Base-by-base conservation (phyloP, 2,113 vertebrate species). In the Picathartes gymnocephalus region DNA sequence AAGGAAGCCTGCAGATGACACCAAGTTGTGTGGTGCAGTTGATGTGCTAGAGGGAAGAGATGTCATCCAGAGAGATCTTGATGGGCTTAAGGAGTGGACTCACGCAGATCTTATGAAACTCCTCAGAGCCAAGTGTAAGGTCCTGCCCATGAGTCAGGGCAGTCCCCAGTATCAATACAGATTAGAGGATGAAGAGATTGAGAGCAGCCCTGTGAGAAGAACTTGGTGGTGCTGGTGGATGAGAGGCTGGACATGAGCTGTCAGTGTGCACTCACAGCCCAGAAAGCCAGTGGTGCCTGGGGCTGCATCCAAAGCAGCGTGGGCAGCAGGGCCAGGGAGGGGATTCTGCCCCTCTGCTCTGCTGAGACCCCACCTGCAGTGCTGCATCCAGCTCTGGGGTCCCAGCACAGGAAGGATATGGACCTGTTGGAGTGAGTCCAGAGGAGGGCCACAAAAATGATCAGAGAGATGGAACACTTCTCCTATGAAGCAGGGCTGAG, bases 401-500 rank as follows among this genome's bases (percentile, higher is more conserved):
- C 15, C 47, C 30, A 8, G 33, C 21, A 30, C 22, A 33, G 24
- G 35, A 10, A 81, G 14, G 4, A 48, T 28, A 17, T 0, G 11
- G 17, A n/a, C 1, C 16, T 71, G 11, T 2, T 23, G 25, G 44
- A 44, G 23, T 0, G 0, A 8, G 47, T 57, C 3, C 40, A 71
- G 23, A 72, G 23, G 48, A 77, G 16, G 7, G 10, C 1, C 48
- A 53, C 7, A 13, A 51, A 77, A 19, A 51, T n/a, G 0, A 37
- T 35, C 8, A 13, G 60, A 64, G 31, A 15, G 48, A 2, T 69
- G 15, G n/a, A 51, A 14, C 1, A 45, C 6, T 2, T 68, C 20
- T 61, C 7, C 14, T 72, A 0, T 6, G 11, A 39, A 28, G 31
- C 60, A 7, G 10, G 22, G 11, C 9, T 66, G 57, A 76, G 24